Percentiles rank a stretch among this genome's conserved stretches.
These are phyloP conservation scores for Hyphantria cunea DNA, from an alignment of 1,140 invertebrate species.

Conservation along the genomic window DNA sequence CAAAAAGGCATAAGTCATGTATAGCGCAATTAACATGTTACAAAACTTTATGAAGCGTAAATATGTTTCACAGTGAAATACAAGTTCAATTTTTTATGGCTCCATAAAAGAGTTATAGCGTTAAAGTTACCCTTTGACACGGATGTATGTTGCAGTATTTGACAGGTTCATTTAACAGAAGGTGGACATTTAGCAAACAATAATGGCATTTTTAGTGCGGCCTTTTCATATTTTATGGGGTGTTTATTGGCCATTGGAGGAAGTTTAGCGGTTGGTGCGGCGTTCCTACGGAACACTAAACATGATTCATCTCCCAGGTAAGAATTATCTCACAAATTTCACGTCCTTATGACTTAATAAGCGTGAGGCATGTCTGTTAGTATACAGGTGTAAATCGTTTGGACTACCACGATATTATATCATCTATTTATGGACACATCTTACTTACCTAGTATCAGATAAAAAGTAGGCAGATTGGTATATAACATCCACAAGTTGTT, in stretches of 20 bases:
- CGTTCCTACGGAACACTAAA: slow-evolving; percentile 48
- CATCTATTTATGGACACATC: too few relatives aligned
- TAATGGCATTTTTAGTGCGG: slow-evolving; percentile 72
- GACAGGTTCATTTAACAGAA: slow-evolving; percentile 72
- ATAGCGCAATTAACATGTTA: slow-evolving; percentile 54
- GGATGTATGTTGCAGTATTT: slow-evolving; percentile 40
- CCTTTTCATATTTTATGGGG: slow-evolving; percentile 72
- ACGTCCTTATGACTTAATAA: slow-evolving; percentile 54
- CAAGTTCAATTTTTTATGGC: slow-evolving; percentile 37
- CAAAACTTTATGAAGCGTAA: slow-evolving; percentile 36
- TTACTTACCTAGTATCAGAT: too few relatives aligned
- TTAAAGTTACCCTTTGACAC: slow-evolving; percentile 18
- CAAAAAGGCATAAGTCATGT: slow-evolving; percentile 33
- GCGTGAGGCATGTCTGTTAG: slow-evolving; percentile 41
- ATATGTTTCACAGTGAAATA: slow-evolving; percentile 36
- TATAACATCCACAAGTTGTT: too few relatives aligned
- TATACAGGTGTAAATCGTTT: background rate
- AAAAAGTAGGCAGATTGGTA: too few relatives aligned
- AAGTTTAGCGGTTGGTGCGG: slow-evolving; percentile 48
- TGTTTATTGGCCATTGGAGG: slow-evolving; percentile 76
- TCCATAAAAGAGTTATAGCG: slow-evolving; percentile 30
- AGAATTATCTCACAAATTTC: slow-evolving; percentile 31
- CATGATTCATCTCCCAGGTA: slow-evolving; percentile 63
- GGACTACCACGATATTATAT: background rate
- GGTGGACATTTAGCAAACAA: slow-evolving; percentile 72